Evolutionary conservation across 2,797 vertebrate species (phyloP), one percentile per base, ranked within the genome.

Genomic region (Pteropus rufus): DNA sequence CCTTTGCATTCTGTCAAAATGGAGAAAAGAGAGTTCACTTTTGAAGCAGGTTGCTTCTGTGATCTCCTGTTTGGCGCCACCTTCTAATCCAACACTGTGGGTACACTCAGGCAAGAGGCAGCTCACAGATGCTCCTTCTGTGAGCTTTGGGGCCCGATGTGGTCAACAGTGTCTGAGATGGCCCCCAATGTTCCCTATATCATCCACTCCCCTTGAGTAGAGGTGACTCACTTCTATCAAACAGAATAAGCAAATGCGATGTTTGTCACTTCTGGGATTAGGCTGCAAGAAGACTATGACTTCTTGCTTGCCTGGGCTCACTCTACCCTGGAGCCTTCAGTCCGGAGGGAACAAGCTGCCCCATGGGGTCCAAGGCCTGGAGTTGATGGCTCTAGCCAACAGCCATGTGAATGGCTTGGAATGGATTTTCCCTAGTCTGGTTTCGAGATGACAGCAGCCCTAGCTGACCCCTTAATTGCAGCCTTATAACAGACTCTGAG

Each of bases 41-140:
- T 60, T 39, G 64, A 93, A 26, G 65, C 36, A 65, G n/a, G 58
- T 15, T 41, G 21, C 21, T 79, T 93, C 95, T 64, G 7, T 79
- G 91, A 89, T 58, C 75, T 93, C 70, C 36, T 62, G 72, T 89
- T 76, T 94, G 90, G 91, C 83, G 89, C 14, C 41, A 86, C 72
- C 81, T 86, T 91, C 92, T 72, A 90, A 85, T 34, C 41, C 81
- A 90, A 85, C 3, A 65, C 62, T 41, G 18, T 24, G 46, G 19
- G 3, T 24, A 89, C 44, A 91, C 54, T 90, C 23, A 64, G 44
- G 49, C 6, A 34, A 67, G 54, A 81, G 19, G 58, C 31, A 86
- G 73, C 49, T 77, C 23, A 15, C 8, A 26, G 41, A 58, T 14
- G 39, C 70, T 52, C 39, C 87, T 54, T 89, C 64, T 44, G 67